Conservation (phyloP, 2,888 invertebrate genomes). For the Drosophila limbata region DNA sequence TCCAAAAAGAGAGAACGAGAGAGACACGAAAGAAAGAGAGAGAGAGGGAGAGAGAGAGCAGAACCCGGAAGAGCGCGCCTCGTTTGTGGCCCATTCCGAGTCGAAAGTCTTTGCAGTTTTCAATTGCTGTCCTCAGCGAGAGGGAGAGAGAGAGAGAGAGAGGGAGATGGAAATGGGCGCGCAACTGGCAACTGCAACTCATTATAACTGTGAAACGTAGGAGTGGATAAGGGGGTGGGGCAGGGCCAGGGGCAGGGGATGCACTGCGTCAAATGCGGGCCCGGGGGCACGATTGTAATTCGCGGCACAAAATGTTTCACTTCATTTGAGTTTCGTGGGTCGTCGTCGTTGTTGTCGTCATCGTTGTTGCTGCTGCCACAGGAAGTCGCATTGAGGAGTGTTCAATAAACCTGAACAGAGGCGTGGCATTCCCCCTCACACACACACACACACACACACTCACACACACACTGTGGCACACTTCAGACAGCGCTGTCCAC, state of each 20-base stretch:
- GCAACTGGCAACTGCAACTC: slow-evolving; percentile 79
- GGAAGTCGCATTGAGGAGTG: slow-evolving; percentile 65
- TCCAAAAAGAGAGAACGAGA: slow-evolving; percentile 36
- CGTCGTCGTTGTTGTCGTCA: slow-evolving; percentile 27
- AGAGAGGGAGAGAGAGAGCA: slow-evolving; percentile 19
- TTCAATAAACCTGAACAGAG: slow-evolving; percentile 46
- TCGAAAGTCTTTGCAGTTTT: slow-evolving; percentile 57
- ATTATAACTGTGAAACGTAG: slow-evolving; percentile 67
- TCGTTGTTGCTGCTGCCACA: slow-evolving; percentile 49
- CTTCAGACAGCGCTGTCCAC: slow-evolving; percentile 32
- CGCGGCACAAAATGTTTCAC: slow-evolving; percentile 80
- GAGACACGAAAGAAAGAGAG: slow-evolving; percentile 1
- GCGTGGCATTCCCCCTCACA: slow-evolving; percentile 25
- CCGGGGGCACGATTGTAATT: slow-evolving; percentile 69
- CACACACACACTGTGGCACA: slow-evolving; percentile 3
- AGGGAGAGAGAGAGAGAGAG: slow-evolving; percentile 9
- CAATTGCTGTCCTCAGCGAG: slow-evolving; percentile 48
- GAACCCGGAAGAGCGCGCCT: slow-evolving; percentile 74
- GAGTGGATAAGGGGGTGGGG: slow-evolving; percentile 18
- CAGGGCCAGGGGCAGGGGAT: neutral
- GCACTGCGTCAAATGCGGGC: slow-evolving; percentile 55
- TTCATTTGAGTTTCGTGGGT: slow-evolving; percentile 78
- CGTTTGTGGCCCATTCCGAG: slow-evolving; percentile 22
- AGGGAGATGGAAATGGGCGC: slow-evolving; percentile 41
- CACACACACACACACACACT: neutral